These are phyloP conservation scores for Corvus cornix DNA, from an alignment of 2,113 vertebrate genomes.

Conservation along the genomic window DNA sequence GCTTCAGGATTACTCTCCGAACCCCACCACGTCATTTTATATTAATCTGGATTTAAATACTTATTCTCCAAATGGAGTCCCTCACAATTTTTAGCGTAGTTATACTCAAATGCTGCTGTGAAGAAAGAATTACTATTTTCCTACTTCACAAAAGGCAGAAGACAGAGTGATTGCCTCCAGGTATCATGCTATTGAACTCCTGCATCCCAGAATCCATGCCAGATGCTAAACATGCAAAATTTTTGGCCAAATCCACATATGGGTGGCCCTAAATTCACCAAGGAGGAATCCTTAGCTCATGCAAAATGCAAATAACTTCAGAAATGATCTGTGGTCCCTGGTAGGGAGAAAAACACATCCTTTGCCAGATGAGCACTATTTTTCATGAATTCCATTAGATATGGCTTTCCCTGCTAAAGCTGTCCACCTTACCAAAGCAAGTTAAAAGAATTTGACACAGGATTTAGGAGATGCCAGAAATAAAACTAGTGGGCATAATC, in stretches of 20 bases:
- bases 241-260: background rate
- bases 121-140: background rate
- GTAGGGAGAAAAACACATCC: background rate
- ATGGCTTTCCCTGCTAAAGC: background rate
- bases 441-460: background rate
- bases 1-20: background rate
- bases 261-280: background rate
- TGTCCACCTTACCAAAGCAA: background rate
- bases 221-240: background rate
- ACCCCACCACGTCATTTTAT: fast-evolving
- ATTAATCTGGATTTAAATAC: background rate
- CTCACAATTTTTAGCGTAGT: background rate
- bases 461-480: background rate
- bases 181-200: background rate
- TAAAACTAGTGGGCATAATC: background rate
- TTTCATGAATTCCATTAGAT: background rate
- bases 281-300: background rate
- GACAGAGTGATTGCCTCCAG: background rate
- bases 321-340: fast-evolving
- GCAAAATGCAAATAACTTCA: background rate
- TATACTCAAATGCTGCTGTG: background rate
- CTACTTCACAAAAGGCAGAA: background rate
- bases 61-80: background rate
- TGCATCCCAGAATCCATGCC: background rate
- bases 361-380: background rate